A percentile compares a stretch with the other conserved stretches of the same genome.
phyloP scores from a whole-genome alignment of 2,888 invertebrate genomes.

The Limulus polyphemus region DNA sequence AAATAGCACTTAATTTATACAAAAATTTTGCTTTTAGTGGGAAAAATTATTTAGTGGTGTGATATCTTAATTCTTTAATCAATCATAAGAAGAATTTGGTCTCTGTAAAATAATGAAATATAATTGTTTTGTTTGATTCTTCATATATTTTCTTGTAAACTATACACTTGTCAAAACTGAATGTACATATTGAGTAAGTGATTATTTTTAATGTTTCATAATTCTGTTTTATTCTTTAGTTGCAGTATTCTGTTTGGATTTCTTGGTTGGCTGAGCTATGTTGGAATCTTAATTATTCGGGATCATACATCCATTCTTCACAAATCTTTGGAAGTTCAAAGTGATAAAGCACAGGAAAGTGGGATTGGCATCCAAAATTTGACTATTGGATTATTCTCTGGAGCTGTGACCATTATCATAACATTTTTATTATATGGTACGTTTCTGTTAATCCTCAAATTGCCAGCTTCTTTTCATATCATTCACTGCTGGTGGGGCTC shows the following conservation, averaged over 20 bases:
- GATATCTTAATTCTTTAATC: too few relatives aligned
- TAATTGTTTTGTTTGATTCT: too few relatives aligned
- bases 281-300: constrained; percentile 41
- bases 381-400: constrained; percentile 9
- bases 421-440: constrained; percentile 17
- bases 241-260: constrained; percentile 51
- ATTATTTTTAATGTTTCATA: too few relatives aligned
- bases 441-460: constrained; percentile 1
- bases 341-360: constrained; percentile 5
- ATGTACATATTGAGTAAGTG: too few relatives aligned
- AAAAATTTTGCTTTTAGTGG: too few relatives aligned
- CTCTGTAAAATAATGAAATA: too few relatives aligned
- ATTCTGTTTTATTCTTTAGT: constrained; percentile 5
- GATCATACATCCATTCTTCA: constrained; percentile 22
- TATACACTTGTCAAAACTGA: too few relatives aligned
- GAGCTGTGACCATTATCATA: constrained; percentile 9
- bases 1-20: too few relatives aligned
- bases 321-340: constrained; percentile 11
- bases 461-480: background rate
- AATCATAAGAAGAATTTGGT: too few relatives aligned
- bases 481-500: background rate
- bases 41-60: too few relatives aligned
- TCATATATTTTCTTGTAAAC: too few relatives aligned
- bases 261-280: constrained; percentile 55
- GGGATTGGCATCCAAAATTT: constrained; percentile 6